Evolutionary conservation across 1,140 invertebrate species (phyloP).

Genomic region (Meloidogyne exigua): DNA sequence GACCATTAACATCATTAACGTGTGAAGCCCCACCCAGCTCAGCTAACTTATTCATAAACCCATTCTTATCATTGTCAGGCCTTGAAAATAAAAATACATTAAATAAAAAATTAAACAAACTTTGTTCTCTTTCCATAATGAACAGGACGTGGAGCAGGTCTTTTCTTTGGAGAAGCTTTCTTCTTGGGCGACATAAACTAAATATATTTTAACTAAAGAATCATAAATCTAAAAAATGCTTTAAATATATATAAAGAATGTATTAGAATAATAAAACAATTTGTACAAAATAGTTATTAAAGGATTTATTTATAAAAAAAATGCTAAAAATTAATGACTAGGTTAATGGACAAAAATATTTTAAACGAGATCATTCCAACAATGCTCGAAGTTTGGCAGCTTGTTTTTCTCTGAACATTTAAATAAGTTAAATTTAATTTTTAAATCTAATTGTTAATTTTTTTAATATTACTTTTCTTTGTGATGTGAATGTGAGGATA

Average conservation of each 20-base stretch:
- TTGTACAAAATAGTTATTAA: background rate
- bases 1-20: background rate
- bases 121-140: background rate
- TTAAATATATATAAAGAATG: too few relatives aligned
- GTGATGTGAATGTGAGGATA: slow-evolving; percentile 42
- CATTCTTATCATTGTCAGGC: background rate
- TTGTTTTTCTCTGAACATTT: slow-evolving; percentile 51
- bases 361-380: slow-evolving; percentile 38
- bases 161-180: background rate
- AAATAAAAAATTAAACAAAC: background rate
- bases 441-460: background rate
- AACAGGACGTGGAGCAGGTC: background rate
- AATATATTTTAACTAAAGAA: background rate
- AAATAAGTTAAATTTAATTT: slow-evolving; percentile 19
- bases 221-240: too few relatives aligned
- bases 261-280: too few relatives aligned
- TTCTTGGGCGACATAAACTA: background rate
- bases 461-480: slow-evolving; percentile 54
- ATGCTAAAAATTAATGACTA: background rate
- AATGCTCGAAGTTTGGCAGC: slow-evolving; percentile 51
- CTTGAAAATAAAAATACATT: background rate
- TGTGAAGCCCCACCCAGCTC: background rate
- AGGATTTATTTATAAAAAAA: background rate
- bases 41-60: background rate
- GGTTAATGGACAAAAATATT: background rate